Percentiles rank a stretch among this genome's conserved stretches.
phyloP scores from a whole-genome alignment of 37 sponge, comb jelly and placozoan species.

The Aplysina aerophoba region DNA sequence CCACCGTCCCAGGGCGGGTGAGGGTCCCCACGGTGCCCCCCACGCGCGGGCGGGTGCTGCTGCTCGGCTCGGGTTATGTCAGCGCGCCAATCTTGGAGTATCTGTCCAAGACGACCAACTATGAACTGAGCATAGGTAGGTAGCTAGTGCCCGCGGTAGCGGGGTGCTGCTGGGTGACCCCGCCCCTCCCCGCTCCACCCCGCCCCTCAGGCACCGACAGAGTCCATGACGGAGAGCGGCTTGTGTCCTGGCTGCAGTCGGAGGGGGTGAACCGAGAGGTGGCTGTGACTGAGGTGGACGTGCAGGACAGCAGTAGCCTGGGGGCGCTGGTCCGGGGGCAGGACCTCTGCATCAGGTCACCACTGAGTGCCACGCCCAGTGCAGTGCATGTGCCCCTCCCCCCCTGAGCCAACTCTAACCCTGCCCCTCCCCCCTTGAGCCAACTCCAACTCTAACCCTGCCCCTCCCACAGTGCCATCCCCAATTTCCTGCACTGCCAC shows the following conservation, averaged over 20 bases:
- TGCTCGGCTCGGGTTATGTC: conserved; percentile 90
- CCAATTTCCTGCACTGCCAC: conserved; percentile 71
- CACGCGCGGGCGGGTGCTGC: conserved; percentile 64
- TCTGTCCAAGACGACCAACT: conserved; percentile 57
- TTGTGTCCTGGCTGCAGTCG: neutral
- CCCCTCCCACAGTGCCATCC: conserved; percentile 71
- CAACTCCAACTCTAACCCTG: no score
- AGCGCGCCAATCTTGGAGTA: conserved; percentile 86
- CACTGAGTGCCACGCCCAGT: no score
- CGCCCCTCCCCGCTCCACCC: neutral
- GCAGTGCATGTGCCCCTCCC: neutral
- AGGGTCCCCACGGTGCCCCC: conserved; percentile 3
- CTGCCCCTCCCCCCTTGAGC: no score
- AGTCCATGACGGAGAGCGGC: neutral
- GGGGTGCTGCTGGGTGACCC: neutral
- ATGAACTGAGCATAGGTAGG: conserved; percentile 87
- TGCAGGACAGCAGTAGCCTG: conserved; percentile 45
- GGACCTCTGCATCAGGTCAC: conserved; percentile 84
- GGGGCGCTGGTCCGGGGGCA: conserved; percentile 51
- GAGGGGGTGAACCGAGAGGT: conserved; percentile 51
- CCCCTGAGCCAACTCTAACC: neutral
- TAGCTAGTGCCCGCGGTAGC: neutral
- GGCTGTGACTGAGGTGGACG: conserved; percentile 41
- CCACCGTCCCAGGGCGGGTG: no score
- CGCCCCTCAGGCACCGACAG: neutral